Evolutionary conservation across 2,797 vertebrate species (phyloP).

Genomic region (Pempheris klunzingeri): DNA sequence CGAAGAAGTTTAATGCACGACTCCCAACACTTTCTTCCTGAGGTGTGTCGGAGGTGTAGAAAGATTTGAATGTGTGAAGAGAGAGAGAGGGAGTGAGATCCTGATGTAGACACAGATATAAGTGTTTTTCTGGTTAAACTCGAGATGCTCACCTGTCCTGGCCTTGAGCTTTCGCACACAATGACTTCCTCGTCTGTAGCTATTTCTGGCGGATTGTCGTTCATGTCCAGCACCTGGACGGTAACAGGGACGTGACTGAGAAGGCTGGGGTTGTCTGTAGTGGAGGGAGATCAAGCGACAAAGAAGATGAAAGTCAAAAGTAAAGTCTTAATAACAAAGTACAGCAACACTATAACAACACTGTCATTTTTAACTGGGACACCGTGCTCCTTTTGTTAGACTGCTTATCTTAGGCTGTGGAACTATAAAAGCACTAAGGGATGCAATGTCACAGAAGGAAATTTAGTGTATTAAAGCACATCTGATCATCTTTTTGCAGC

Average conservation of each 20-base stretch:
- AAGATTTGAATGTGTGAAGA: constrained; percentile 7
- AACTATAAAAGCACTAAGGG: constrained; percentile 32
- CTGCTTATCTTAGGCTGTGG: constrained; percentile 22
- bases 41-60: constrained; percentile 6
- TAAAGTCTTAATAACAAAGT: constrained; percentile 35
- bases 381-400: constrained; percentile 27
- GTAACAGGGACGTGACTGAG: constrained; percentile 91
- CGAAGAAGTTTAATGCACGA: constrained; percentile 23
- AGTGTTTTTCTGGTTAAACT: constrained; percentile 18
- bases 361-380: constrained; percentile 45
- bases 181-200: constrained; percentile 91
- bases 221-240: constrained; percentile 95
- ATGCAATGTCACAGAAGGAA: constrained; percentile 21
- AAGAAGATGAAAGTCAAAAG: constrained; percentile 51
- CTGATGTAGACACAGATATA: background rate
- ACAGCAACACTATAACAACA: constrained; percentile 26
- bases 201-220: constrained; percentile 95
- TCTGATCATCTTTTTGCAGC: constrained; percentile 42
- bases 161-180: constrained; percentile 94
- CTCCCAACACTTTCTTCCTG: constrained; percentile 6
- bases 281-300: constrained; percentile 20
- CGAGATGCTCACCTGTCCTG: constrained; percentile 90
- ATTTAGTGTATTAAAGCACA: constrained; percentile 41
- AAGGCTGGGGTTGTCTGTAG: constrained; percentile 91
- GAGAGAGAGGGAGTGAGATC: background rate